Percentiles rank a stretch among this genome's conserved stretches.
Evolutionary conservation across 2,113 vertebrate species (phyloP).

Genomic region (Oncorhynchus masou): DNA sequence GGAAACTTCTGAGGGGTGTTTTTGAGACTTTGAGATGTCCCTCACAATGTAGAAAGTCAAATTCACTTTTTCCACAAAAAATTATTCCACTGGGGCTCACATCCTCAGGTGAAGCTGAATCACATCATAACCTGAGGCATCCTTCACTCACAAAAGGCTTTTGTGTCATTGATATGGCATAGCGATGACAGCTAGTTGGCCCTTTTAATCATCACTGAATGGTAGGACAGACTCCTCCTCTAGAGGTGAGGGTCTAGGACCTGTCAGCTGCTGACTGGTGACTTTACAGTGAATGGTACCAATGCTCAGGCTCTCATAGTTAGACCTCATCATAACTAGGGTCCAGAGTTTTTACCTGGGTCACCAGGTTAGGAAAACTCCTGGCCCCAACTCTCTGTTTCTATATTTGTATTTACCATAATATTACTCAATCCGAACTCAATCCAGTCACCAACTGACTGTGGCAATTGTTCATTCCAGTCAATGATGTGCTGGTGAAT

Average conservation of each 20-base stretch:
- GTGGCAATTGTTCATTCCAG: too few relatives aligned
- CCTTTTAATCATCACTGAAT: too few relatives aligned
- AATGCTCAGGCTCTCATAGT: background rate
- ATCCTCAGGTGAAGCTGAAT: background rate
- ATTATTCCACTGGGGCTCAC: background rate
- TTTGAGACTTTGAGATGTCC: too few relatives aligned
- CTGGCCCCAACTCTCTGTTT: too few relatives aligned
- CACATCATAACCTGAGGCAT: background rate
- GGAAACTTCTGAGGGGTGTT: too few relatives aligned
- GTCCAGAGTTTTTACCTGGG: background rate
- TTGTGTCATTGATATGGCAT: background rate
- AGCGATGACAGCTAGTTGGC: background rate
- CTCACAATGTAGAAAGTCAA: slow-evolving; percentile 11
- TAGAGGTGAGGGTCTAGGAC: background rate
- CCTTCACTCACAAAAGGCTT: background rate
- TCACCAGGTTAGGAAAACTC: background rate
- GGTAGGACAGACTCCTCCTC: background rate
- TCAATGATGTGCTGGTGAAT: too few relatives aligned
- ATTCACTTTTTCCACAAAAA: slow-evolving; percentile 14
- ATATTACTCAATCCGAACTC: too few relatives aligned
- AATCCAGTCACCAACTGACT: too few relatives aligned
- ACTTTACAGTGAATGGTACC: background rate
- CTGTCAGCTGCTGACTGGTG: background rate
- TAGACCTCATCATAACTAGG: too few relatives aligned
- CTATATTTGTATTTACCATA: too few relatives aligned